These are phyloP conservation scores for Platypus cylindrus DNA, from an alignment of 2,888 invertebrate species.

Conservation along the genomic window DNA sequence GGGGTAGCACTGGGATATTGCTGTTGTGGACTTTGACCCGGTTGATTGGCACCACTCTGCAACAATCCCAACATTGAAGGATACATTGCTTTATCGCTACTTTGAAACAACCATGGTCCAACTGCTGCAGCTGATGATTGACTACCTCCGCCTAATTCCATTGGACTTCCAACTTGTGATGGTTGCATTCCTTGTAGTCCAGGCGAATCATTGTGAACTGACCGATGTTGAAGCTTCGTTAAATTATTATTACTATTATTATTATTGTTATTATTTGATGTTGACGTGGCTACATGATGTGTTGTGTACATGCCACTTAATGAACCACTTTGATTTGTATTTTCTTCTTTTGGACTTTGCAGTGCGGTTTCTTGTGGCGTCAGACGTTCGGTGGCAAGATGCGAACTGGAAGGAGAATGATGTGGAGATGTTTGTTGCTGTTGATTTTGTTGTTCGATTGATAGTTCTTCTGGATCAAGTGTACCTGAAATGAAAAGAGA, in stretches of 20 bases:
- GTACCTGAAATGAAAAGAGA: slow-evolving; percentile 49
- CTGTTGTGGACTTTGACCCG: slow-evolving; percentile 41
- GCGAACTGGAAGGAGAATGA: slow-evolving; percentile 30
- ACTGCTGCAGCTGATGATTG: slow-evolving; percentile 46
- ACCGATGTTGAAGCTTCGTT: slow-evolving; percentile 26
- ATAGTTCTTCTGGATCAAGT: slow-evolving; percentile 66
- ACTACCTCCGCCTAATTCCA: slow-evolving; percentile 39
- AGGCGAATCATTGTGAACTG: slow-evolving; percentile 55
- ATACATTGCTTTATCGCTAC: slow-evolving; percentile 51
- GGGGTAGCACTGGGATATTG: slow-evolving; percentile 38
- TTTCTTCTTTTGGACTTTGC: slow-evolving; percentile 62
- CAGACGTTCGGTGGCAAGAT: slow-evolving; percentile 40
- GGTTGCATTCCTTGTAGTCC: slow-evolving; percentile 35
- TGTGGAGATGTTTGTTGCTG: slow-evolving; percentile 21
- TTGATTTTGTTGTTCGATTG: slow-evolving; percentile 47
- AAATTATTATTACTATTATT: slow-evolving; percentile 28
- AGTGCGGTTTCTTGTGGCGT: slow-evolving; percentile 39
- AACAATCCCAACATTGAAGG: slow-evolving; percentile 52
- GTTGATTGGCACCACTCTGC: slow-evolving; percentile 30
- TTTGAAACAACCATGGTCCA: slow-evolving; percentile 61
- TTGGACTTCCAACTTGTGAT: slow-evolving; percentile 25
- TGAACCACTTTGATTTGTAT: slow-evolving; percentile 55
- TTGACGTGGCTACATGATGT: slow-evolving; percentile 19
- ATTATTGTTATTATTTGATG: too few species aligned
- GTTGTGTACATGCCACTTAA: slow-evolving; percentile 47